These are phyloP conservation scores for Mustelus asterias DNA, from an alignment of 2,113 vertebrate genomes.

Conservation along the genomic window DNA sequence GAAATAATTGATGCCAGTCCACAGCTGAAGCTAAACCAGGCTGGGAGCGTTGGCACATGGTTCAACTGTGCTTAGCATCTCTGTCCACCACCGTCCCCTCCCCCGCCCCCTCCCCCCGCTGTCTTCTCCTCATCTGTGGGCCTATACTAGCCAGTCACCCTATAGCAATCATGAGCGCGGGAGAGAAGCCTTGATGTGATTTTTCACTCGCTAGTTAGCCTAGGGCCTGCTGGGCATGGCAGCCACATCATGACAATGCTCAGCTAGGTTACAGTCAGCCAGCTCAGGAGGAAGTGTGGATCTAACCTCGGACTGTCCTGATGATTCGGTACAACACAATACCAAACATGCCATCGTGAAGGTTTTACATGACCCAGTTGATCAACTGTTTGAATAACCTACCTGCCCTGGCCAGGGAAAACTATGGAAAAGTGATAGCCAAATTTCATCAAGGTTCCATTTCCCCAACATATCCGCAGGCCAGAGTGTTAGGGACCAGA, in stretches of 20 bases:
- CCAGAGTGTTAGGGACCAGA: not conserved
- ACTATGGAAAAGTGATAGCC: not conserved
- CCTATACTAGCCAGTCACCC: not conserved
- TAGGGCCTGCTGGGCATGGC: no score
- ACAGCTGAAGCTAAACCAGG: no score
- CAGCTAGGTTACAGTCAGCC: not conserved
- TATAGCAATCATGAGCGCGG: no score
- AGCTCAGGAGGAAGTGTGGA: not conserved
- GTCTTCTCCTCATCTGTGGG: not conserved
- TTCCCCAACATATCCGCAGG: not conserved
- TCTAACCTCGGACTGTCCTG: not conserved
- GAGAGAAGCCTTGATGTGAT: not conserved
- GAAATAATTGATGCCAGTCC: not conserved
- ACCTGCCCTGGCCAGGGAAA: not conserved
- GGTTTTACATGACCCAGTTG: not conserved
- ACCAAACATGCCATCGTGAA: not conserved
- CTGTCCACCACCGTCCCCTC: no score
- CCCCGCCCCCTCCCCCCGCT: no score
- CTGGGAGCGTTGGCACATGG: no score
- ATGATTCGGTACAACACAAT: not conserved
- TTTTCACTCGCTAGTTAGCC: not conserved
- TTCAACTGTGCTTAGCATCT: no score
- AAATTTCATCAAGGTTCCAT: not conserved
- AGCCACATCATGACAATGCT: not conserved
- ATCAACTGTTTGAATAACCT: not conserved